Base-by-base conservation (phyloP, 2,113 vertebrate species). In the Oryzias woworae region DNA sequence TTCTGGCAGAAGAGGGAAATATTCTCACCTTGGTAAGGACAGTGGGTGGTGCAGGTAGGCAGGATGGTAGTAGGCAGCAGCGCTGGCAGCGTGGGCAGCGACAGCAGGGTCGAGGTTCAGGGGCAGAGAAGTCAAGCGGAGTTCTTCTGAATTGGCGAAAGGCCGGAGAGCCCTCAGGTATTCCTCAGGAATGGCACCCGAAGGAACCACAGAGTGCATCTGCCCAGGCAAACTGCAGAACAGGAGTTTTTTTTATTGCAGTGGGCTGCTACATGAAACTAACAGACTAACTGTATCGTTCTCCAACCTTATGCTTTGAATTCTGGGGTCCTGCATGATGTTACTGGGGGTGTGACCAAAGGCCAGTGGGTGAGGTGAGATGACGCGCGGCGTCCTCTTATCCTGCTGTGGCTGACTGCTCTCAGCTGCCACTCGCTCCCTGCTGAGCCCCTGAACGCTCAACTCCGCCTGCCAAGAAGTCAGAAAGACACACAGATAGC, bases 81-180 rank as follows among this genome's bases (percentile, higher is more conserved):
- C 83, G 2, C 82, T 80, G 1, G 84, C 82, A 1, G 95, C 93
- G 0, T 95, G 82, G 55, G 95, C 92, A 0, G 95, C 94, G 0
- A 93, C 79, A 28, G 94, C 90, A 0, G 94, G 95, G 62, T 96
- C 95, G 5, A 98, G 91, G 63, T 94, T 71, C 1, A 98, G 86
- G 12, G 94, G 94, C 76, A 98, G 69, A 16, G 95, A 94, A 63
- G 94, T 90, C 90, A 98, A 68, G 15, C 96, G 92, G 15, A 98
- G 92, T 12, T 98, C 96, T 60, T 97, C 96, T 0, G 95, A 87
- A 0, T 95, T 92, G 78, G 94, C 89, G 58, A 97, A 98, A 52
- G 95, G 95, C 71, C 95, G 92, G 75, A 98, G 96, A 41, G 94
- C 94, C 50, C 96, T 90, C 71, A 98, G 85, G 80, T 96, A 98